These are phyloP conservation scores for Enteromius afrohamiltoni DNA, from an alignment of 2,797 vertebrate genomes.

Conservation along the genomic window DNA sequence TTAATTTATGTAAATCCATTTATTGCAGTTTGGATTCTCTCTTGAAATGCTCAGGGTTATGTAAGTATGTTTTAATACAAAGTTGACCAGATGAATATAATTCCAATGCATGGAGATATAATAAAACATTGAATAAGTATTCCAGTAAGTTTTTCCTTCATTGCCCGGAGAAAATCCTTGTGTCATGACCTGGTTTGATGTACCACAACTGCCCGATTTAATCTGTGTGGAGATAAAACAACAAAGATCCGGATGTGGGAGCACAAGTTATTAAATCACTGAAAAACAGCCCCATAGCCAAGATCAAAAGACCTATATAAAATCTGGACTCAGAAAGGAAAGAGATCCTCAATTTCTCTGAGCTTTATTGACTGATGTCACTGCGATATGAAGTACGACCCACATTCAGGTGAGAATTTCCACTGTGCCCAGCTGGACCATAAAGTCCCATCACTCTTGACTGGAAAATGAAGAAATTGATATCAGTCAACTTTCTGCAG, in stretches of 20 bases:
- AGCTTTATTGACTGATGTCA: conserved; percentile 43
- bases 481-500: conserved; percentile 42
- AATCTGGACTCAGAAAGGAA: conserved; percentile 8
- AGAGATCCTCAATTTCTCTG: conserved; percentile 15
- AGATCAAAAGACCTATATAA: conserved; percentile 26
- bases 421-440: not conserved
- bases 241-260: conserved; percentile 11
- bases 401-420: not conserved
- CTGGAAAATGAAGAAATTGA: conserved; percentile 41
- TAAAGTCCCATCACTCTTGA: conserved; percentile 41
- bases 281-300: conserved; percentile 4
- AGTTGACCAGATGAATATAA: conserved; percentile 27
- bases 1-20: conserved; percentile 62
- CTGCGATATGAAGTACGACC: conserved; percentile 25
- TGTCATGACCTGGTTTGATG: conserved; percentile 33
- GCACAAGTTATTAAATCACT: conserved; percentile 35
- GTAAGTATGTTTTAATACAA: conserved; percentile 49
- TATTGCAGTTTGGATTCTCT: conserved; percentile 44
- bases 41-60: conserved; percentile 54
- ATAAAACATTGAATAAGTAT: not conserved
- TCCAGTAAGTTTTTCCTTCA: not conserved
- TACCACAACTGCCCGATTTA: conserved; percentile 13
- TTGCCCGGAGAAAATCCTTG: not conserved
- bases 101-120: conserved; percentile 11
- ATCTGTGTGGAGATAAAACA: conserved; percentile 37